Base-by-base conservation (phyloP, 2,797 vertebrate genomes). In the Octomys mimax region DNA sequence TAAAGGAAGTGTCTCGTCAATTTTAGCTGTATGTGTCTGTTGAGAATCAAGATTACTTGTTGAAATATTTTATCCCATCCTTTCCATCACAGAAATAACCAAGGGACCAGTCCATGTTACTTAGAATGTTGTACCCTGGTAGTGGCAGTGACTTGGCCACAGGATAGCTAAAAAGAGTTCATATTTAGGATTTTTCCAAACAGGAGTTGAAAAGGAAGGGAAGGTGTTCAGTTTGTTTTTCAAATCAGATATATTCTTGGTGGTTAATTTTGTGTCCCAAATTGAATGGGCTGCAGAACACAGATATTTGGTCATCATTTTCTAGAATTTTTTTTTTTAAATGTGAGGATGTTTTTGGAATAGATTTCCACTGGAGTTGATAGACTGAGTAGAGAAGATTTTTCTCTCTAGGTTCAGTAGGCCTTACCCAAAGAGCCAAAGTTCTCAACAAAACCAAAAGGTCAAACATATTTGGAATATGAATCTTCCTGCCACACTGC, bases 81-180 rank as follows among this genome's bases (percentile, higher is more conserved):
- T 12, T 92, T 83, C 64, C 66, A 46, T 82, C 31, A 80, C 52
- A 94, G 59, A 95, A 91, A 88, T 68, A 94, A 79, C 46, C 24
- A 62, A 36, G 26, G 95, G 49, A 79, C 13, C n/a, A 84, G 31
- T 11, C 14, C 92, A 13, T 19, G n/a, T 52, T 9, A 82, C 59
- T 84, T 78, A 81, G 46, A 89, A 85, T 21, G 42, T 54, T 46
- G 16, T 4, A 78, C 77, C 33, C 26, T 78, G 33, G 11, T 61
- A 42, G n/a, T 93, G 33, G 26, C 68, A 52, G 73, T 81, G 28
- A 54, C 80, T 81, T 91, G 28, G 46, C 36, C 83, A 54, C 49
- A 79, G 18, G 7, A 46, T 64, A 33, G 59, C 33, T 91, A 94
- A 87, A 33, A 49, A 83, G 33, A 78, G 3, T 83, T 78, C 24